Percentiles rank a stretch among this genome's conserved stretches.
phyloP scores from a whole-genome alignment of 2,113 vertebrate species.

The Nibea coibor region DNA sequence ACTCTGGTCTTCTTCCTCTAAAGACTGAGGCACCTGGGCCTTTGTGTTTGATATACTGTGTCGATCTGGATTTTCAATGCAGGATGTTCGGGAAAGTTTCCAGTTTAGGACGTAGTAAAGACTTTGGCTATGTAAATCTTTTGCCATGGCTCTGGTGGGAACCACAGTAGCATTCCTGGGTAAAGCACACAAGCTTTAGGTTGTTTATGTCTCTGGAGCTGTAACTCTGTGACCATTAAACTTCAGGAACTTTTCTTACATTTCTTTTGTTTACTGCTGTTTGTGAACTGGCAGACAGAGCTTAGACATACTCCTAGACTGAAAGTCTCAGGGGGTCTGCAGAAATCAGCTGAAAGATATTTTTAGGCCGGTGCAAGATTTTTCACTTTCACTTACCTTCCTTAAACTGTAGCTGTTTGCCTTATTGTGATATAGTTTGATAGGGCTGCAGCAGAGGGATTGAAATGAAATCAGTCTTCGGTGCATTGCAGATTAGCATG shows the following conservation, averaged over 20 bases:
- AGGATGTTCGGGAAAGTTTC: not conserved
- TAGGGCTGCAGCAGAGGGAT: not conserved
- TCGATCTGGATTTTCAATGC: not conserved
- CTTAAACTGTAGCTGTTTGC: not conserved
- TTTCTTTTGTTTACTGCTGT: not conserved
- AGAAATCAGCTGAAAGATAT: not conserved
- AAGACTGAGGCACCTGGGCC: not conserved
- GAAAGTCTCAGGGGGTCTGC: not conserved
- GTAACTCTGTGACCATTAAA: not conserved
- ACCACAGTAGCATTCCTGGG: constrained; percentile 31
- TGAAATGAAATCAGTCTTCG: not conserved
- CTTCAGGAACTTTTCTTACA: not conserved
- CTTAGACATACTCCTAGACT: not conserved
- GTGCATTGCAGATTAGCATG: not conserved
- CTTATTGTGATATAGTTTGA: not conserved
- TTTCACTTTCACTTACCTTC: not conserved
- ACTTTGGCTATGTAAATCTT: constrained; percentile 21
- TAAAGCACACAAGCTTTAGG: constrained; percentile 7
- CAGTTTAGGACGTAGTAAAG: not conserved
- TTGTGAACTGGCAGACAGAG: not conserved
- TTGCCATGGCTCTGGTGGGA: constrained; percentile 12
- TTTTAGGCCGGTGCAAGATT: not conserved
- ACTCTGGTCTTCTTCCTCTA: not conserved
- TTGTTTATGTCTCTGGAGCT: constrained; percentile 13
- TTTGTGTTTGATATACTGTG: not conserved